Percentiles rank a stretch among this genome's conserved stretches.
Conservation (phyloP, 2,113 vertebrate genomes). For the Mohoua ochrocephala region DNA sequence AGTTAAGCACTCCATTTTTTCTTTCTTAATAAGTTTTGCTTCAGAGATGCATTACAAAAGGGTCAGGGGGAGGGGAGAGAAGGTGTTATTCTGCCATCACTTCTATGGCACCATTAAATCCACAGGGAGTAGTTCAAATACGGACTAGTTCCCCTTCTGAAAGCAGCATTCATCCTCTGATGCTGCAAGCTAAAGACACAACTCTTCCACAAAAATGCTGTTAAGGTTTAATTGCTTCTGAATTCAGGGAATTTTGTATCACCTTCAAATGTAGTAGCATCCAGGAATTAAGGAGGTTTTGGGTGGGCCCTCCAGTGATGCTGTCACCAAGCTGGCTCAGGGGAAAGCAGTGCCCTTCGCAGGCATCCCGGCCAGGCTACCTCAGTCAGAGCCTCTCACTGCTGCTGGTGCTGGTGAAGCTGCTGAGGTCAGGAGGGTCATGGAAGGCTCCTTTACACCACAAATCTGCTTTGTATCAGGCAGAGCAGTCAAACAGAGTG, state of each 20-base stretch:
- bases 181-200: background rate
- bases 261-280: background rate
- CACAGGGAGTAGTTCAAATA: background rate
- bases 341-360: background rate
- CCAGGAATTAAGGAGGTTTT: background rate
- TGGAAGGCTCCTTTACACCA: background rate
- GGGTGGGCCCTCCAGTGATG: background rate
- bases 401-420: background rate
- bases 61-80: background rate
- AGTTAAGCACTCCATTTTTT: background rate
- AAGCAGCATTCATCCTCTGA: background rate
- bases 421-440: background rate
- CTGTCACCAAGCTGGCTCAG: background rate
- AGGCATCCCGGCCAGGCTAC: background rate
- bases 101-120: background rate
- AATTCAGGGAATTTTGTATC: background rate
- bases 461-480: background rate
- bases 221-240: background rate
- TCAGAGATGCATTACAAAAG: background rate
- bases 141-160: background rate
- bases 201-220: background rate
- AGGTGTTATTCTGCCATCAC: accelerated
- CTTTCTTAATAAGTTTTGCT: background rate
- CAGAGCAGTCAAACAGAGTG: background rate
- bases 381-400: accelerated